These are phyloP conservation scores for Temnothorax nylanderi DNA, from an alignment of 1,140 invertebrate species.

Conservation along the genomic window DNA sequence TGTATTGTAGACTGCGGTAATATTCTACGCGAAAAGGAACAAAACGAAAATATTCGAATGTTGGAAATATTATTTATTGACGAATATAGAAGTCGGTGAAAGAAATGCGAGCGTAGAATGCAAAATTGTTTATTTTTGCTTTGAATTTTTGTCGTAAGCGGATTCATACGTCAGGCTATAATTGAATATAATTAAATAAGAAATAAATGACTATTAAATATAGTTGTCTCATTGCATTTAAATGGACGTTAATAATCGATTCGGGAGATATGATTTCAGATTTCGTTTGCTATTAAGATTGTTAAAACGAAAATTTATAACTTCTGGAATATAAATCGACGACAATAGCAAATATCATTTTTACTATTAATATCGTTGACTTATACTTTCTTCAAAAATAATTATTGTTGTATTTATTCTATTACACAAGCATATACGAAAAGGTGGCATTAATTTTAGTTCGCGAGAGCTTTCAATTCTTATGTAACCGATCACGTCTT, in stretches of 20 bases:
- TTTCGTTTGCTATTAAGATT: neutral
- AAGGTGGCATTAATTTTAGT: neutral
- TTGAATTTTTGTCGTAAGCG: neutral
- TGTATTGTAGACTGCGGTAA: conserved; percentile 58
- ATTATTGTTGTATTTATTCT: neutral
- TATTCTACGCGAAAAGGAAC: conserved; percentile 49
- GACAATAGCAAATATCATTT: neutral
- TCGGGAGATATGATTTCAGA: neutral
- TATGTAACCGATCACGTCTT: neutral
- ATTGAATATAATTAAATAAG: neutral
- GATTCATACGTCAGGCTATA: neutral
- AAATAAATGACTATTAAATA: neutral
- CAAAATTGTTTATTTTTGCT: conserved; percentile 1
- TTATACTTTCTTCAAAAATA: neutral
- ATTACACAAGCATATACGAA: neutral
- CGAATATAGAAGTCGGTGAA: conserved; percentile 20
- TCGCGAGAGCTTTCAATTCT: neutral
- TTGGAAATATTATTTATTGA: conserved; percentile 49
- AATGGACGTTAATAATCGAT: neutral
- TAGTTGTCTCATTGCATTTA: neutral
- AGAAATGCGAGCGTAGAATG: neutral
- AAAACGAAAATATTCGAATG: conserved; percentile 27
- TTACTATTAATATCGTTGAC: neutral
- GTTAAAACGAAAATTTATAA: too few relatives aligned
- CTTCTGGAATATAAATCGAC: too few relatives aligned